Conservation (phyloP, 2,888 invertebrate genomes). For the Sinelater perroti region DNA sequence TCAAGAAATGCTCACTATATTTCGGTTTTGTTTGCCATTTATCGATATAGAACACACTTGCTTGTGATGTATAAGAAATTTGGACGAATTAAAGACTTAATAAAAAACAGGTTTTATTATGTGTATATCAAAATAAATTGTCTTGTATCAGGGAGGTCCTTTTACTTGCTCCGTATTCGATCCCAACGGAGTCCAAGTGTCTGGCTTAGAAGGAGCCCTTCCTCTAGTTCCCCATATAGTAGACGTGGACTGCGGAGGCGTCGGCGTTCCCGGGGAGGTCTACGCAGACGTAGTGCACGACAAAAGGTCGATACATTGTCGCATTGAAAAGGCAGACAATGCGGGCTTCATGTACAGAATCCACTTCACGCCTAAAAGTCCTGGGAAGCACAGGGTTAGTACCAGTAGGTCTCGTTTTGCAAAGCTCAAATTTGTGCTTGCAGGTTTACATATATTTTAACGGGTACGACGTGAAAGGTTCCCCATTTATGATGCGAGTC, state of each 20-base stretch:
- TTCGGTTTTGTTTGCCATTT: no score
- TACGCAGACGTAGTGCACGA: slow-evolving; percentile 91
- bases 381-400: slow-evolving; percentile 78
- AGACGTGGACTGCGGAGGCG: slow-evolving; percentile 73
- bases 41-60: no score
- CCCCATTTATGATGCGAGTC: slow-evolving; percentile 87
- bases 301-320: slow-evolving; percentile 83
- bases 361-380: slow-evolving; percentile 81
- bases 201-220: slow-evolving; percentile 82
- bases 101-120: no score
- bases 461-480: slow-evolving; percentile 84
- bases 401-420: slow-evolving; percentile 34
- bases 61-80: no score
- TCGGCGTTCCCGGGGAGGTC: slow-evolving; percentile 87
- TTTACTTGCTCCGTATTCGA: slow-evolving; percentile 97
- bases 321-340: slow-evolving; percentile 80
- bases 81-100: no score
- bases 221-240: slow-evolving; percentile 90
- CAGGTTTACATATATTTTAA: slow-evolving; percentile 93
- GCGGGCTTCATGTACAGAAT: slow-evolving; percentile 74
- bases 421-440: slow-evolving; percentile 39
- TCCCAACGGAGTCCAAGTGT: slow-evolving; percentile 86
- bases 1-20: no score
- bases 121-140: not conserved
- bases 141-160: slow-evolving; percentile 80